Conservation (phyloP, 2,888 invertebrate genomes). For the Hemithea aestivaria region DNA sequence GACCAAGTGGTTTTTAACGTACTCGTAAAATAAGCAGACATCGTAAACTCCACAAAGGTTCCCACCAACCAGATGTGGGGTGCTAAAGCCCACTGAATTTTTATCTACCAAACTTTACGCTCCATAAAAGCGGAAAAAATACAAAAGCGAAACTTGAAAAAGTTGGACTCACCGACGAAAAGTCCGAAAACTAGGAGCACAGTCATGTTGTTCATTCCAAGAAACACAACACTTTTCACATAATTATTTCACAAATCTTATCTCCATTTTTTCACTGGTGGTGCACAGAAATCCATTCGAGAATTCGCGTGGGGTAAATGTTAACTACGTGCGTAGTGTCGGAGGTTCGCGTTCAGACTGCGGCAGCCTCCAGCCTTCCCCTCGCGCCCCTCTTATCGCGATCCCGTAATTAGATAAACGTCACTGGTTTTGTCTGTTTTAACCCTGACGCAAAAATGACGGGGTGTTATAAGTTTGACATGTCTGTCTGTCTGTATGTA, state of each 20-base stretch:
- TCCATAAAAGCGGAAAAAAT: conserved; percentile 7
- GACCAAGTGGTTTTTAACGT: too few species aligned
- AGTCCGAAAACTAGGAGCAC: conserved; percentile 50
- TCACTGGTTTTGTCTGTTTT: conserved; percentile 68
- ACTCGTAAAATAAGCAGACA: too few species aligned
- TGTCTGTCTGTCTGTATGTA: too few species aligned
- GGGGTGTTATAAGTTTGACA: too few species aligned
- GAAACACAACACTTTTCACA: conserved; percentile 29
- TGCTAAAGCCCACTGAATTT: too few species aligned
- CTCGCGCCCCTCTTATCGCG: conserved; percentile 58
- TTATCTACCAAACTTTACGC: not conserved
- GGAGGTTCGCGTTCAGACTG: conserved; percentile 47
- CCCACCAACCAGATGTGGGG: too few species aligned
- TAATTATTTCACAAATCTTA: conserved; percentile 19
- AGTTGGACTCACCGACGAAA: conserved; percentile 44
- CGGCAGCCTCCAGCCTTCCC: conserved; percentile 45
- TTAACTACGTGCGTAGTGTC: conserved; percentile 25
- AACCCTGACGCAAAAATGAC: too few species aligned
- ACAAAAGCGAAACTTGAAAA: conserved; percentile 12
- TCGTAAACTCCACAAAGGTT: too few species aligned
- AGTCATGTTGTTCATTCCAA: conserved; percentile 36
- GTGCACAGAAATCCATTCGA: conserved; percentile 23
- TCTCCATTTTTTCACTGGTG: conserved; percentile 21
- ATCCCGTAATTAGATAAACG: conserved; percentile 77
- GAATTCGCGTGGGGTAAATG: conserved; percentile 16